Evolutionary conservation across 2,888 invertebrate genomes (phyloP).

Genomic region (Andrena trimmerana): DNA sequence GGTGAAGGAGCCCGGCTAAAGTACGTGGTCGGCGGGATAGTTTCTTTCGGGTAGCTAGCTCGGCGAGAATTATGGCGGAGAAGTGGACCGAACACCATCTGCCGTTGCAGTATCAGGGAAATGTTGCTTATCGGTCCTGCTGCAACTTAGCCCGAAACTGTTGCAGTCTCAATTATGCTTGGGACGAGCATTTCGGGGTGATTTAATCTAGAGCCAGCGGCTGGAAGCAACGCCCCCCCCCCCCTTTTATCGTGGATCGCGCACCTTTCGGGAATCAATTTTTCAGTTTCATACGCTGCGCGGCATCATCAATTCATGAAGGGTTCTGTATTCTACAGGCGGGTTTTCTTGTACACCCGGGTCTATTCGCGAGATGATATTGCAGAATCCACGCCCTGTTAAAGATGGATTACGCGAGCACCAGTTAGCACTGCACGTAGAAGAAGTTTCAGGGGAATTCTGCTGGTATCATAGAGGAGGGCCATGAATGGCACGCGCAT

Average conservation of each 20-base stretch:
- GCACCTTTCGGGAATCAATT: neutral
- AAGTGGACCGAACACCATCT: slow-evolving; percentile 10
- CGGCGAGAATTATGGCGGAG: slow-evolving; percentile 23
- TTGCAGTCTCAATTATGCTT: neutral
- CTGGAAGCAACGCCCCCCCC: neutral
- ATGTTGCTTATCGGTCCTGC: neutral
- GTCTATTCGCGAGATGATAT: neutral
- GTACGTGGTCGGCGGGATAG: neutral
- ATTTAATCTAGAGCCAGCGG: neutral
- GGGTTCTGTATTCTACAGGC: neutral
- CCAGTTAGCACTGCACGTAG: neutral
- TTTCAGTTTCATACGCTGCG: neutral
- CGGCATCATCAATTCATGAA: neutral
- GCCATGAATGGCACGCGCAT: neutral
- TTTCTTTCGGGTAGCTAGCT: slow-evolving; percentile 30
- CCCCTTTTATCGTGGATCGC: neutral
- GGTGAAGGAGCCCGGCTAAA: slow-evolving; percentile 23
- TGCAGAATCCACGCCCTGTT: neutral
- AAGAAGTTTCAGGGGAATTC: neutral
- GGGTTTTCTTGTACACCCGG: neutral
- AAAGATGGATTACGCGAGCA: neutral
- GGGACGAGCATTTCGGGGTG: neutral
- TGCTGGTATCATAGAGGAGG: neutral
- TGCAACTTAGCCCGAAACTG: neutral
- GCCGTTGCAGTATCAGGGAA: neutral